phyloP scores from a whole-genome alignment of 2,113 vertebrate genomes.

The Labeo catla region DNA sequence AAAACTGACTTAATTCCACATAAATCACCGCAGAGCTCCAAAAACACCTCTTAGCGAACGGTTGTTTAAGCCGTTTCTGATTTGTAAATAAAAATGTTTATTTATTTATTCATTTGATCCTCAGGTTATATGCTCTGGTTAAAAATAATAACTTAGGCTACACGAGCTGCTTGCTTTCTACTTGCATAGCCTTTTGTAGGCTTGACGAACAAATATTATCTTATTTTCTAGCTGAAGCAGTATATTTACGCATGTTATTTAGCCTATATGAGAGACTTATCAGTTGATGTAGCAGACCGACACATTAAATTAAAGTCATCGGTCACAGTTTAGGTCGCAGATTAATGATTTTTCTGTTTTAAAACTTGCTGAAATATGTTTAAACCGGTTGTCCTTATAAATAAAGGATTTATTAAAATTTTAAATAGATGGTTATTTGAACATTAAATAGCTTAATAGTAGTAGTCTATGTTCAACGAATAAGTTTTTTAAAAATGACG shows the following conservation, averaged over 20 bases:
- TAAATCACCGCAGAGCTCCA: conserved; percentile 70
- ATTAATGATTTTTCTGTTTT: background rate
- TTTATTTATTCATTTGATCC: background rate
- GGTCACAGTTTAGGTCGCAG: background rate
- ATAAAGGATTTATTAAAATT: background rate
- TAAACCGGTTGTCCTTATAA: background rate
- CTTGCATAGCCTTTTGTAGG: background rate
- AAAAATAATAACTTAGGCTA: background rate
- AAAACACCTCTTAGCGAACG: conserved; percentile 65
- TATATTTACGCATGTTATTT: background rate
- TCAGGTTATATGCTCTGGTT: background rate
- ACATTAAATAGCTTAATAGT: background rate
- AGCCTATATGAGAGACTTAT: background rate
- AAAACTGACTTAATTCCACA: conserved; percentile 75
- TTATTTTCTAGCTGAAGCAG: background rate
- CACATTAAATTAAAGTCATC: background rate
- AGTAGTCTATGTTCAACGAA: background rate
- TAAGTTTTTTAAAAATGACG: background rate
- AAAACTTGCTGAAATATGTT: background rate
- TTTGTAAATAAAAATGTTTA: background rate
- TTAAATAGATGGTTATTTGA: background rate
- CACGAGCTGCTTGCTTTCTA: background rate
- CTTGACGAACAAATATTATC: background rate
- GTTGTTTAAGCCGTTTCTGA: background rate
- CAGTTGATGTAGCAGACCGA: background rate